Evolutionary conservation across 2,888 invertebrate species (phyloP).

Genomic region (Hanleya hanleyi): DNA sequence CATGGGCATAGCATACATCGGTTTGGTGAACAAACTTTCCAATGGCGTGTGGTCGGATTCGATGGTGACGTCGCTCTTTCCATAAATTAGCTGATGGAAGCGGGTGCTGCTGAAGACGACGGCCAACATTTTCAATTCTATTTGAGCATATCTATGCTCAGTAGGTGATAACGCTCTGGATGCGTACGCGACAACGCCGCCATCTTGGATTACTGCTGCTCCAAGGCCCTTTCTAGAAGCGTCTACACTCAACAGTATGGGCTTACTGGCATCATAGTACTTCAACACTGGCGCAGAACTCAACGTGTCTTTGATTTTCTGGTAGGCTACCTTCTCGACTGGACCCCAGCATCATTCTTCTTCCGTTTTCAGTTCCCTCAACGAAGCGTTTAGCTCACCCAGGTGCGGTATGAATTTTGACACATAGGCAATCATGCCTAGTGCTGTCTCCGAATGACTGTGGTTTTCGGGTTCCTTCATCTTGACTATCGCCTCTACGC

Average conservation of each 20-base stretch:
- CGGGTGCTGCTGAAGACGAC: slow-evolving; percentile 3
- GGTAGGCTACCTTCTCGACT: slow-evolving; percentile 9
- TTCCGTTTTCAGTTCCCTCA: slow-evolving; percentile 21
- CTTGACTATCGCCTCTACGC: slow-evolving; percentile 10
- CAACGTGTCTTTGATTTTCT: slow-evolving; percentile 9
- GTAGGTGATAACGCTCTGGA: slow-evolving; percentile 13
- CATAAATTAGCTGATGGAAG: slow-evolving; percentile 18
- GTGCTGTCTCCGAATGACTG: slow-evolving; percentile 20
- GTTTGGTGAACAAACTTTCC: slow-evolving; percentile 13
- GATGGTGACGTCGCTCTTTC: slow-evolving; percentile 8
- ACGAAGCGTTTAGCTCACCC: slow-evolving; percentile 18
- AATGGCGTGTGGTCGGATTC: slow-evolving; percentile 28
- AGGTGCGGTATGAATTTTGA: slow-evolving; percentile 18
- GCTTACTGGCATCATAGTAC: slow-evolving; percentile 17
- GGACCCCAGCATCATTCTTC: slow-evolving; percentile 13
- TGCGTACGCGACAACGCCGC: slow-evolving; percentile 10
- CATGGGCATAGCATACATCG: slow-evolving; percentile 3
- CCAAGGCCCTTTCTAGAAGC: neutral
- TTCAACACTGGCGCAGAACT: slow-evolving; percentile 18
- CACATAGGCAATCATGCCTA: slow-evolving; percentile 25
- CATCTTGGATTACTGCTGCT: neutral
- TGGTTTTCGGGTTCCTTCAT: slow-evolving; percentile 21
- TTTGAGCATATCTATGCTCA: slow-evolving; percentile 13
- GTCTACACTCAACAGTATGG: neutral
- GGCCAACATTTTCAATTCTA: slow-evolving; percentile 7